These are phyloP conservation scores for Aurelia coerulea DNA, from an alignment of 30 jellyfish, hydroid and myxozoan genomes.

Conservation along the genomic window DNA sequence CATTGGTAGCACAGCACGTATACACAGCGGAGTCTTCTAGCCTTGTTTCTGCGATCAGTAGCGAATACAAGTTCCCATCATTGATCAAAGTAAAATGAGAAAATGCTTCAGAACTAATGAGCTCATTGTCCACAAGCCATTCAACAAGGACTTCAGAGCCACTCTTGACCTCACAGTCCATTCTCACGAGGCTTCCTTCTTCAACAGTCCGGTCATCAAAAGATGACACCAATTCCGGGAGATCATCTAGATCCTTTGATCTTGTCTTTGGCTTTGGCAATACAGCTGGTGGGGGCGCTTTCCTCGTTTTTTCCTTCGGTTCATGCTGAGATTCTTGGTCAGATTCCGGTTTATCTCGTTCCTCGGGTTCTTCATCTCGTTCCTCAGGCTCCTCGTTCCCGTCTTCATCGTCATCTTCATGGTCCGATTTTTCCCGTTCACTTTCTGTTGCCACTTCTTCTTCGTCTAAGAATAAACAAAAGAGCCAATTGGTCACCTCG, in stretches of 20 bases:
- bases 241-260: slow-evolving; percentile 13
- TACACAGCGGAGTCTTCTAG: slow-evolving; percentile 64
- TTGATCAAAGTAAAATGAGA: slow-evolving; percentile 67
- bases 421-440: slow-evolving; percentile 60
- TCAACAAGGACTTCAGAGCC: slow-evolving; percentile 55
- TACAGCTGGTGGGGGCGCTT: slow-evolving; percentile 68
- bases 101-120: slow-evolving; percentile 51
- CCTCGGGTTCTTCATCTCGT: slow-evolving; percentile 29
- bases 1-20: slow-evolving; percentile 69
- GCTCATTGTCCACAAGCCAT: slow-evolving; percentile 74
- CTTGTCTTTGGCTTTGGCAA: slow-evolving; percentile 71
- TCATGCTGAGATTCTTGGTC: slow-evolving; percentile 40
- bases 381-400: slow-evolving; percentile 26
- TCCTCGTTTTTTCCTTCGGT: slow-evolving; percentile 40
- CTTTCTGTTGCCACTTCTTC: slow-evolving; percentile 58
- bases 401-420: slow-evolving; percentile 55
- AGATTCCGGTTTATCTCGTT: slow-evolving; percentile 36
- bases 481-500: no score
- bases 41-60: slow-evolving; percentile 80
- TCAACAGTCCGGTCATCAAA: slow-evolving; percentile 57
- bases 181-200: slow-evolving; percentile 83
- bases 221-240: slow-evolving; percentile 59
- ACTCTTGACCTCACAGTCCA: slow-evolving; percentile 64
- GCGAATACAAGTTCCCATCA: slow-evolving; percentile 80
- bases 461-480: slow-evolving; percentile 30